Evolutionary conservation across 2,113 vertebrate genomes (phyloP), one percentile per base, ranked within the genome.

Genomic region (Percina caprodes): DNA sequence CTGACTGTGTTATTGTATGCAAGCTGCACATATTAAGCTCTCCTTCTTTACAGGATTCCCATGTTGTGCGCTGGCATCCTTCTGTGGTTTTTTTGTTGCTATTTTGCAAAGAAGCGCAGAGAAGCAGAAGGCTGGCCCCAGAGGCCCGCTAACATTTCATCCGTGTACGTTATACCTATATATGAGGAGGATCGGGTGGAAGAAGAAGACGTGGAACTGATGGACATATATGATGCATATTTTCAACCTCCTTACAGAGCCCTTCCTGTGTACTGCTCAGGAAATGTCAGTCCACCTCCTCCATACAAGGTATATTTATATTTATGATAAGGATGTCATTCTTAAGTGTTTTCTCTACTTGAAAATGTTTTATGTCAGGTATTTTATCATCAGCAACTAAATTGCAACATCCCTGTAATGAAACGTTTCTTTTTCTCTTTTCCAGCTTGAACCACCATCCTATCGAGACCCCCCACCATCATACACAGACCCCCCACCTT

Each of bases 51-150:
- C 71, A 88, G 86, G 82, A 60, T 87, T 35, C 60, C 74, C 6
- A 0, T 78, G 15, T 33, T 86, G 26, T 65, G 33, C 49, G 3
- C 52, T 0, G 15, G 67, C 13, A 5, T 88, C 3, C 1, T 11
- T 30, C 18, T 92, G 16, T 84, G 67, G 72, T 18, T 85, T 24
- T 54, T 75, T 0, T 92, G 83, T 39, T 89, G 76, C 69, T 23
- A 58, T 55, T 49, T 19, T 15, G 19, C 7, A 52, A 82, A 73
- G 39, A 72, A 30, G 33, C 21, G 0, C 6, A 56, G 74, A 35
- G 52, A 52, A 35, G 63, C 11, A 23, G 42, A 66, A n/a, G n/a
- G 15, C 39, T 5, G 7, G 30, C 6, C 69, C 3, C 14, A 2
- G 1, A 26, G 6, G 6, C 11, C 9, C 6, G 5, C 21, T 1